phyloP scores from a whole-genome alignment of 2,888 invertebrate genomes.

The Dioctria linearis region DNA sequence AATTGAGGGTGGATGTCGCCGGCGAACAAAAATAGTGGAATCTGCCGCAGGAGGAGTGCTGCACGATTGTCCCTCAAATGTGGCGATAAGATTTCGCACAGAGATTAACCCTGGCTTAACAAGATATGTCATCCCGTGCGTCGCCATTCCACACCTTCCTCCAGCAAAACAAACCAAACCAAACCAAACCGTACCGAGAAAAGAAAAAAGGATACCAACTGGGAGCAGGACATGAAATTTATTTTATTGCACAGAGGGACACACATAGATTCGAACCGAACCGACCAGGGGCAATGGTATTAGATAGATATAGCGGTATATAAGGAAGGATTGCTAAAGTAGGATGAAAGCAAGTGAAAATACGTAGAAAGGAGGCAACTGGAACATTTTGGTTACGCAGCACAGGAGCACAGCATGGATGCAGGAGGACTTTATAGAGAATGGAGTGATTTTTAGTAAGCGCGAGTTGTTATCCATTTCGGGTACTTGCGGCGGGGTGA shows the following conservation, averaged over 20 bases:
- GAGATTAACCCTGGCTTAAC: slow-evolving; percentile 30
- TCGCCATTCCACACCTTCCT: not conserved
- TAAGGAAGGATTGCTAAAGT: too few relatives aligned
- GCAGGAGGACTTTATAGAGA: not conserved
- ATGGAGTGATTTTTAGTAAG: slow-evolving; percentile 33
- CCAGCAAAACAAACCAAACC: not conserved
- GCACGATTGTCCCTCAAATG: slow-evolving; percentile 7
- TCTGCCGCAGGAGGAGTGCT: slow-evolving; percentile 17
- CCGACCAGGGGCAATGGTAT: not conserved
- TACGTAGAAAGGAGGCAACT: too few relatives aligned
- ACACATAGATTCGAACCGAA: not conserved
- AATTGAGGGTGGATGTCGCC: slow-evolving; percentile 49
- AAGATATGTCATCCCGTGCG: slow-evolving; percentile 24
- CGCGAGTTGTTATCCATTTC: slow-evolving; percentile 35
- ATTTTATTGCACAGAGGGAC: not conserved
- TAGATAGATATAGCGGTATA: too few relatives aligned
- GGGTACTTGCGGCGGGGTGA: slow-evolving; percentile 3
- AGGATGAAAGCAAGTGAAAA: too few relatives aligned
- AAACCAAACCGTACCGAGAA: not conserved
- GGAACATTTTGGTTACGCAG: not conserved
- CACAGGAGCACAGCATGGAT: slow-evolving; percentile 16
- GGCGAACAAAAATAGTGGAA: slow-evolving; percentile 2
- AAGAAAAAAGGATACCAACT: not conserved
- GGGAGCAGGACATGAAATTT: not conserved
- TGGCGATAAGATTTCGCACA: slow-evolving; percentile 48